Evolutionary conservation across 2,888 invertebrate genomes (phyloP).

Genomic region (Lasioglossum villosulum): DNA sequence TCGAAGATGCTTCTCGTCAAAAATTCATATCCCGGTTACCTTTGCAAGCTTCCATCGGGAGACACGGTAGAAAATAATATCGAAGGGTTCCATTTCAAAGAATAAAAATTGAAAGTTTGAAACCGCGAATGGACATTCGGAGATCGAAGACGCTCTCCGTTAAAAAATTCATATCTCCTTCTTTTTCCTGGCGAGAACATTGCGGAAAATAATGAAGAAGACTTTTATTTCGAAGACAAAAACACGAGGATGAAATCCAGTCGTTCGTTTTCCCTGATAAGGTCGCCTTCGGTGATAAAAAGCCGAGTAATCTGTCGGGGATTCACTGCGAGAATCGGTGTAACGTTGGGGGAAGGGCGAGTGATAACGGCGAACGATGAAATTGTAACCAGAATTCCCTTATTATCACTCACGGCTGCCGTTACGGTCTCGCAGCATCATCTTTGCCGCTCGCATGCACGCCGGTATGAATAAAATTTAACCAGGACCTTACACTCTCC

Average conservation of each 20-base stretch:
- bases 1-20: not conserved
- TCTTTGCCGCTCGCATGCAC: conserved; percentile 6
- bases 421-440: not conserved
- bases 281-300: not conserved
- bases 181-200: not conserved
- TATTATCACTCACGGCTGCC: conserved; percentile 18
- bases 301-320: not conserved
- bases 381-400: conserved; percentile 18
- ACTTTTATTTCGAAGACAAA: not conserved
- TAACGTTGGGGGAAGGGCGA: not conserved
- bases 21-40: not conserved
- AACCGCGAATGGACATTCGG: not conserved
- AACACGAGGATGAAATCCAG: not conserved
- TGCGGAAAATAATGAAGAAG: not conserved
- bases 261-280: not conserved
- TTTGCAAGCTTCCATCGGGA: not conserved
- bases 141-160: not conserved
- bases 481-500: conserved; percentile 16
- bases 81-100: not conserved
- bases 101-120: not conserved
- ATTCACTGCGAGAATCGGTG: not conserved
- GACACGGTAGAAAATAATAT: not conserved
- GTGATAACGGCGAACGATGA: not conserved
- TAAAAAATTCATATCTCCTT: not conserved
- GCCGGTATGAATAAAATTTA: conserved; percentile 12